Conservation (phyloP, 2,797 vertebrate genomes). For the Lacerta agilis region DNA sequence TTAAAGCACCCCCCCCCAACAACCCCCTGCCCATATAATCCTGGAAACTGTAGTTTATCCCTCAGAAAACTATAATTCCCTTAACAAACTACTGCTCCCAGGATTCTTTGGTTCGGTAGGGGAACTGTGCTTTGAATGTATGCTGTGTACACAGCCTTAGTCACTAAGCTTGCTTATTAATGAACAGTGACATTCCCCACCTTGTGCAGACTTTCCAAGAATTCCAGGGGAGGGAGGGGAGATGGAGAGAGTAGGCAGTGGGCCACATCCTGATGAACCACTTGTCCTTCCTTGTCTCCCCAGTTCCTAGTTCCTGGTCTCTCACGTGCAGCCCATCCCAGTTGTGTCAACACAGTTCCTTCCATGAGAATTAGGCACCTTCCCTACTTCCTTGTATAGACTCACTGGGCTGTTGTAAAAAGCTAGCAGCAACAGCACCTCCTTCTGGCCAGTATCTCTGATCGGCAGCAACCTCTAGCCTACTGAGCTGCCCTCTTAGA, state of each 20-base stretch:
- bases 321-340: background rate
- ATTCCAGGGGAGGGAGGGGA: background rate
- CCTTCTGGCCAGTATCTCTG: background rate
- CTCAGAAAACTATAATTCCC: no score
- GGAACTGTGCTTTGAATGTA: no score
- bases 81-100: no score
- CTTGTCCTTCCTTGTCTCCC: background rate
- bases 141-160: no score
- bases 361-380: no score
- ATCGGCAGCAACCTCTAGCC: no score
- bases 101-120: no score
- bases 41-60: no score
- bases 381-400: background rate
- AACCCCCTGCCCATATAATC: no score
- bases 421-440: background rate
- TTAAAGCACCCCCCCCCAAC: no score
- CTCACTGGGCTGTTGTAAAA: background rate
- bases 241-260: background rate
- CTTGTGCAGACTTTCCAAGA: background rate
- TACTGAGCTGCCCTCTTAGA: no score
- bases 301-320: background rate
- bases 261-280: background rate
- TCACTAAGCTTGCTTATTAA: background rate
- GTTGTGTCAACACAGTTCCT: background rate
- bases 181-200: background rate